Base-by-base conservation (phyloP, 2,888 invertebrate genomes). In the Leptarthrus brevirostris region DNA sequence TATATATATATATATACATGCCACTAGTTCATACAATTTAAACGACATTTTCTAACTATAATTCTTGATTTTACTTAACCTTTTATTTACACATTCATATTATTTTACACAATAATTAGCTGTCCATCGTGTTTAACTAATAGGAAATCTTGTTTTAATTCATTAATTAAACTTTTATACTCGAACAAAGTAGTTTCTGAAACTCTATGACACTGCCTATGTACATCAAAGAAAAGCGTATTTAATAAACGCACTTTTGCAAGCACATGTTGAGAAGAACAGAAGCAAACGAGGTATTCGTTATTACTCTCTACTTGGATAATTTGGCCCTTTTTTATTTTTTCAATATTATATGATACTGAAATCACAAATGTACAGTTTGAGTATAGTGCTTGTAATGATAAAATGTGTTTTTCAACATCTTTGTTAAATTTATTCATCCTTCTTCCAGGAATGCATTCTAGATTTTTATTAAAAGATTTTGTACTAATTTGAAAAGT, bases 161-260 rank as follows among this genome's bases (percentile, higher is more conserved):
- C 53, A 53, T 53, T 10, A 53, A 22, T 22, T 53, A 6, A 8
- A 53, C 18, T 53, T 53, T 18, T 53, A n/a, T n/a, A 53, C 26
- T 53, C 53, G 20, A 53, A 53, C 20, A 53, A 53, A 53, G 14
- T 53, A 53, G 53, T 3, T 20, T 53, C 10, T 18, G 53, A 53
- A 53, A 53, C 14, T 20, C 22, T 53, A 53, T 53, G 22, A 22
- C 20, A 53, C 14, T 53, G 53, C 53, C 53, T 53, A 53, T 53
- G 53, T 53, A 24, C 53, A 53, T 53, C 4, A 53, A 53, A 53
- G 53, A 53, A 53, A 53, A 53, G 20, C 53, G 53, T 53, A 53
- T 53, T 53, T 53, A 53, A 18, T 16, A 22, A 53, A 53, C 53
- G 22, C 18, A 20, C 0, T 53, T n/a, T 53, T 53, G 53, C 20